Base-by-base conservation (phyloP, 2,797 vertebrate genomes). In the Cyclopterus lumpus region DNA sequence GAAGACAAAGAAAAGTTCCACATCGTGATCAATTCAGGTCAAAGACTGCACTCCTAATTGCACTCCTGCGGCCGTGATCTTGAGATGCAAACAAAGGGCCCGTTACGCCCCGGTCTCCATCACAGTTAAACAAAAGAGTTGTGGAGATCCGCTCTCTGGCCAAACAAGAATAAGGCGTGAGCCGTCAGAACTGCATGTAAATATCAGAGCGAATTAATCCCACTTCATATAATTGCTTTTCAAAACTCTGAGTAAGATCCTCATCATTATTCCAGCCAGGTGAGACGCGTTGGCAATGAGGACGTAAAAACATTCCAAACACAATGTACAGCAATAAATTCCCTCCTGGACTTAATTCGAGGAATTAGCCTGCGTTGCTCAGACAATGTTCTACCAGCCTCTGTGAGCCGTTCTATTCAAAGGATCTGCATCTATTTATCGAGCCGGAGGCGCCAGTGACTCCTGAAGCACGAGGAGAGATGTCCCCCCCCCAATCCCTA, bases 181-280 rank as follows among this genome's bases (percentile, higher is more conserved):
- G 67, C 28, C 7, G 8, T 67, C 77, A 73, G 74, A 80, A 69
- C 34, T 28, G 49, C 22, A 67, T 53, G 77, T 71, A 84, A 88
- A 89, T 75, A 86, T 73, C 40, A 66, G 2, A 51, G 67, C 62
- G 76, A 79, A 90, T 90, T 77, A 91, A 89, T 89, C 82, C 86
- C 44, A 55, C 67, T 57, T 67, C 72, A 63, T 18, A 74, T 91
- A 89, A 93, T 91, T 91, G 83, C 85, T 80, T 86, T 70, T 59
- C 80, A 77, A 78, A 72, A 34, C 73, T 85, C 73, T 73, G 73
- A 79, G 34, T 86, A 81, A 88, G 64, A 72, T 71, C 75, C 81
- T 89, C 72, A 87, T 92, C 86, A 87, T 76, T 78, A 92, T 88
- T 91, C 89, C 57, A 81, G 72, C 84, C 91, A 89, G 86, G 87